Conservation (phyloP, 92 coral and sea anemone species). For the Micromussa lordhowensis region DNA sequence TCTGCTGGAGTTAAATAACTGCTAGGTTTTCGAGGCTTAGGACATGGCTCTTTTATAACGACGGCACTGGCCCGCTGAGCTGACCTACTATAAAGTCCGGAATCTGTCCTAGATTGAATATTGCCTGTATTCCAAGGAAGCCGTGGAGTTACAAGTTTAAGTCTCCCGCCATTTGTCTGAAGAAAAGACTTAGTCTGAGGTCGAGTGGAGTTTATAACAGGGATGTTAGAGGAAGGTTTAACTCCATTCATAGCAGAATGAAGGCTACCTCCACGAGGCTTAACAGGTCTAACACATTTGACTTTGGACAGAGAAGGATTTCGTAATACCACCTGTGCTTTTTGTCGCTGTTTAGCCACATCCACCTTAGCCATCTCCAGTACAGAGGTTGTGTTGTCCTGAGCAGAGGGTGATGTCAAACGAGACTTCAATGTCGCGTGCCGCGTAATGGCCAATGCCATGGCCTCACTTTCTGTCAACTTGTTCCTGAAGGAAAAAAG, state of each 20-base stretch:
- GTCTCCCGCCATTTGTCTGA: conserved; percentile 72
- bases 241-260: conserved; percentile 46
- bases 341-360: conserved; percentile 89
- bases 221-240: conserved; percentile 32
- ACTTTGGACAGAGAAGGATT: conserved; percentile 73
- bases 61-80: conserved; percentile 51
- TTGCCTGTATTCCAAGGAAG: conserved; percentile 84
- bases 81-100: conserved; percentile 65
- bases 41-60: conserved; percentile 1
- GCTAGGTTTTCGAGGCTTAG: conserved; percentile 57
- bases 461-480: conserved; percentile 93
- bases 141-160: conserved; percentile 86
- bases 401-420: conserved; percentile 61
- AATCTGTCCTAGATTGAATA: conserved; percentile 78
- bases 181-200: conserved; percentile 67
- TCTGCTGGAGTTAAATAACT: conserved; percentile 50
- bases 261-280: conserved; percentile 66
- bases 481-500: conserved; percentile 69
- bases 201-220: conserved; percentile 26
- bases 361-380: conserved; percentile 95
- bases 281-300: conserved; percentile 89
- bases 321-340: conserved; percentile 98
- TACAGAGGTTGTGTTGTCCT: conserved; percentile 60
- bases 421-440: conserved; percentile 90
- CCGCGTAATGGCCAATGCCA: conserved; percentile 94